Evolutionary conservation across 2,888 invertebrate genomes (phyloP), one percentile per base, ranked within the genome.

Genomic region (Malthinus seriepunctatus): DNA sequence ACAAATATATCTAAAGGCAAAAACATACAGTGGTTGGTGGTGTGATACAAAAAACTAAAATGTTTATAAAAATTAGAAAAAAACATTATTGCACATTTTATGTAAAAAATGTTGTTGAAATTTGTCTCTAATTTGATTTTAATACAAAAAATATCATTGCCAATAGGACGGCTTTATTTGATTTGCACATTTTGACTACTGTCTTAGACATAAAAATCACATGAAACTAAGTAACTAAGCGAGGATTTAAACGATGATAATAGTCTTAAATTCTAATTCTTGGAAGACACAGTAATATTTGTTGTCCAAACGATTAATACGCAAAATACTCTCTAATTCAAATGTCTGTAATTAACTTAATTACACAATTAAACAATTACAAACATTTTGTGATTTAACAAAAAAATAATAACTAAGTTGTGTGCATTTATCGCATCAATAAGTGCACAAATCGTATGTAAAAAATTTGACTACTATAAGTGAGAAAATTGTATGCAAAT

Each of bases 251-350:
- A 61, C 35, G 48, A 63, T 64, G 60, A 60, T 62, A 64, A 60
- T 51, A 51, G 39, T 44, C 54, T 59, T 54, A 61, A 54, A 47
- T 63, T 51, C 47, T 31, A 47, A 55, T 39, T 55, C 33, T 46
- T 62, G 71, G 71, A 71, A 71, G 71, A 71, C 71, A 52, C 60
- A 63, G 71, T 71, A 69, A 71, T 71, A 65, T 71, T 71, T 71
- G 71, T 69, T 71, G 71, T 63, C 23, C 23, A 23, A 23, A 23
- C 23, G 23, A 23, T 23, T 23, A 23, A 23, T 23, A 23, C 23
- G 23, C 23, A 23, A 23, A 23, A 23, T 23, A 23, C 23, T 23
- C 23, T 23, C 23, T 23, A 23, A 23, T 23, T 23, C 23, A 23
- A 23, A 23, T 23, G 5, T 23, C 3, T 23, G 23, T 23, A 23